A percentile compares a stretch with the other conserved stretches of the same genome.
These are phyloP conservation scores for Sebastes trivittatus DNA, from an alignment of 2,797 vertebrate genomes.

Conservation along the genomic window DNA sequence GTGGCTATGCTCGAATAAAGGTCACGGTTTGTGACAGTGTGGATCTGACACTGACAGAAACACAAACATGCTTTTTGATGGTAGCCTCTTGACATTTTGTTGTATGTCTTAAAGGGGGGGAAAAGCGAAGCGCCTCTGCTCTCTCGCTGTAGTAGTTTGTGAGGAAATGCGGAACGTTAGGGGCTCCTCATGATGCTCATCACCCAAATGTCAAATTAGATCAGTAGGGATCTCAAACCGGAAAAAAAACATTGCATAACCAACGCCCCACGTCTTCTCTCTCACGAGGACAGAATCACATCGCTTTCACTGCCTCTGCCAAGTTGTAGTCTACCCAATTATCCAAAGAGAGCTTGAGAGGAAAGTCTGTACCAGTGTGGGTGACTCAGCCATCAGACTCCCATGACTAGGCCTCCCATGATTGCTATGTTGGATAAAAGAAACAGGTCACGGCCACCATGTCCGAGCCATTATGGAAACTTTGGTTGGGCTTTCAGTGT, in stretches of 20 bases:
- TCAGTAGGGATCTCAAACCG: constrained; percentile 64
- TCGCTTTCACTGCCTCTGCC: constrained; percentile 52
- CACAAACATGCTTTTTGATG: constrained; percentile 19
- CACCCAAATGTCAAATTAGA: constrained; percentile 77
- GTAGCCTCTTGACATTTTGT: constrained; percentile 20
- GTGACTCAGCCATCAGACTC: constrained; percentile 73
- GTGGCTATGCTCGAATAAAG: constrained; percentile 25
- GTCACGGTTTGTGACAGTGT: constrained; percentile 21
- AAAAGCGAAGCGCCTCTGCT: background rate
- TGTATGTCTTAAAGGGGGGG: background rate
- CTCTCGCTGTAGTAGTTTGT: constrained; percentile 31
- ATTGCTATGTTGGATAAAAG: constrained; percentile 41
- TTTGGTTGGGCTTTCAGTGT: background rate
- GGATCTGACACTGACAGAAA: constrained; percentile 15
- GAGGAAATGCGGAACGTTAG: constrained; percentile 70
- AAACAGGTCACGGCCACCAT: constrained; percentile 15
- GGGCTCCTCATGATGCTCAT: constrained; percentile 76
- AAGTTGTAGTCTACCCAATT: constrained; percentile 59
- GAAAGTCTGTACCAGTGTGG: constrained; percentile 44
- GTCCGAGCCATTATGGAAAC: background rate
- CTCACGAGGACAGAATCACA: constrained; percentile 69
- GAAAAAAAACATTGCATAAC: constrained; percentile 67
- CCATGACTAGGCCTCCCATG: constrained; percentile 72
- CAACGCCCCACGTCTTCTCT: constrained; percentile 36
- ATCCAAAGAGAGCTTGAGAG: constrained; percentile 52